Evolutionary conservation across 1,140 invertebrate species (phyloP).

Genomic region (Aphis gossypii): DNA sequence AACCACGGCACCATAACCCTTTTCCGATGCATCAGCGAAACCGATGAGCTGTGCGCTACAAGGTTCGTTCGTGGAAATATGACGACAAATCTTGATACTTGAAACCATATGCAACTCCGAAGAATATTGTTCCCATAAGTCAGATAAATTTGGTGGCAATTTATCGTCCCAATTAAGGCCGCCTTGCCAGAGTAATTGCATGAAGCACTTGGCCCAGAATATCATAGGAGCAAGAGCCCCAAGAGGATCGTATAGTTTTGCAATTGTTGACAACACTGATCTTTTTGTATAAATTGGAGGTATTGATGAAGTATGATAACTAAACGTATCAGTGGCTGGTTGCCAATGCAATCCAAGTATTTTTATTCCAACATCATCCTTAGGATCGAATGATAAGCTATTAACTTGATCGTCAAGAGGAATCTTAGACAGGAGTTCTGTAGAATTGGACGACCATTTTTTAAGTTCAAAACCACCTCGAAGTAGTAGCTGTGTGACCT

Average conservation of each 20-base stretch:
- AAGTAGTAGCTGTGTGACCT: neutral
- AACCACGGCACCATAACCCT: neutral
- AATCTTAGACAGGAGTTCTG: neutral
- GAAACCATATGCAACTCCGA: neutral
- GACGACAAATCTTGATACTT: neutral
- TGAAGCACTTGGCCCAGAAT: slow-evolving; percentile 39
- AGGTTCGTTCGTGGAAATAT: neutral
- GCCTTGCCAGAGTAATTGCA: neutral
- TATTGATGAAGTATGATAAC: neutral
- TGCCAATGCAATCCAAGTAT: slow-evolving; percentile 30
- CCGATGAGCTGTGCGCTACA: neutral
- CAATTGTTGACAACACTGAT: neutral
- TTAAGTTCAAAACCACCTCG: neutral
- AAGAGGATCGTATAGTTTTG: neutral
- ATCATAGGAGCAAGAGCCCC: neutral
- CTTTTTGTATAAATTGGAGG: neutral
- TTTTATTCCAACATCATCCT: neutral
- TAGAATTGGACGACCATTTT: slow-evolving; percentile 7
- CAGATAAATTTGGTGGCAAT: neutral
- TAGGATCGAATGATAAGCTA: neutral
- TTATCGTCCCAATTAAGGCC: neutral
- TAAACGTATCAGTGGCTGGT: neutral
- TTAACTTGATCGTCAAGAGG: neutral
- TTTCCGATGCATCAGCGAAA: slow-evolving; percentile 29
- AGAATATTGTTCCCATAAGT: neutral